Evolutionary conservation across 2,797 vertebrate species (phyloP).

Genomic region (Sparus aurata): DNA sequence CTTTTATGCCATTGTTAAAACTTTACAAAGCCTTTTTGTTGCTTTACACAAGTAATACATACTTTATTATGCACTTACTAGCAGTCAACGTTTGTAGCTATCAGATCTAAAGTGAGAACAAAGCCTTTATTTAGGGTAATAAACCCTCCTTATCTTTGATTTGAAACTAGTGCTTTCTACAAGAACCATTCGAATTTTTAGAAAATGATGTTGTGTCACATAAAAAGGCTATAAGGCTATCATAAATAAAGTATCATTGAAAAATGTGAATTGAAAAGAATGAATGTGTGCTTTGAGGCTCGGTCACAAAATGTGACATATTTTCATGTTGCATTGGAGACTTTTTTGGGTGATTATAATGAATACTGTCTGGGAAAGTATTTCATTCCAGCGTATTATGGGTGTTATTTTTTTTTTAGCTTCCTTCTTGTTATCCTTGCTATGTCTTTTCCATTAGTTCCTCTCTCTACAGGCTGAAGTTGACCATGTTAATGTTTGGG

Average conservation of each 20-base stretch:
- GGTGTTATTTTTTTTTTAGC: not conserved
- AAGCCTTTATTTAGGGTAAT: too few relatives aligned
- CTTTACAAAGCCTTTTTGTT: too few relatives aligned
- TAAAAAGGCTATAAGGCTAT: not conserved
- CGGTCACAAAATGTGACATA: not conserved
- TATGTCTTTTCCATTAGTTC: not conserved
- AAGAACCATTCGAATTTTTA: not conserved
- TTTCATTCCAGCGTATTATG: not conserved
- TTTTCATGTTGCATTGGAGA: not conserved
- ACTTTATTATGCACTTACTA: too few relatives aligned
- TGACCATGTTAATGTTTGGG: not conserved
- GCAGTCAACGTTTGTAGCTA: too few relatives aligned
- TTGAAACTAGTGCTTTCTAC: too few relatives aligned
- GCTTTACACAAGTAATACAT: too few relatives aligned
- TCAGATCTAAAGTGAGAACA: too few relatives aligned
- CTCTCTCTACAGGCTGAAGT: not conserved
- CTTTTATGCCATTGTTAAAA: too few relatives aligned
- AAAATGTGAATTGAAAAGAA: too few relatives aligned
- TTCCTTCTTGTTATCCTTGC: not conserved
- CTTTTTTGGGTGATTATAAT: not conserved
- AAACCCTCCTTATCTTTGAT: too few relatives aligned
- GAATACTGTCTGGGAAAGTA: not conserved
- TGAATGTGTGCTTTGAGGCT: too few relatives aligned
- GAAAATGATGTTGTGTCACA: not conserved
- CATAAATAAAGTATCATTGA: too few relatives aligned